Evolutionary conservation across 53 echinoderm and acorn worm species (phyloP).

Genomic region (Pentamera pediparva): DNA sequence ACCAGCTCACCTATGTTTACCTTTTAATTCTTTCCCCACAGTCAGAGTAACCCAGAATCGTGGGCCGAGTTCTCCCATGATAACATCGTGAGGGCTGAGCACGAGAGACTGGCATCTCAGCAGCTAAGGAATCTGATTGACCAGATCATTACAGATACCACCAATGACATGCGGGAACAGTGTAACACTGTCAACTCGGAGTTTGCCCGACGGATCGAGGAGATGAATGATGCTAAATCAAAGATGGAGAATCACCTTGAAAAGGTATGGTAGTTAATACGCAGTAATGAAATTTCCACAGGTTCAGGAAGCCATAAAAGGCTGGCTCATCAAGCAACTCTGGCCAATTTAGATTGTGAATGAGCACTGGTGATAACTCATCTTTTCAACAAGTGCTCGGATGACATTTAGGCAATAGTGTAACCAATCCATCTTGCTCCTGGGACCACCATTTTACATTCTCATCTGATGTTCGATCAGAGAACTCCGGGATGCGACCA

Average conservation of each 20-base stretch:
- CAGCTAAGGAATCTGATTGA: conserved; percentile 92
- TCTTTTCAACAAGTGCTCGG: too few species aligned
- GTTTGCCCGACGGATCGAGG: conserved; percentile 93
- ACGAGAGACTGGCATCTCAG: conserved; percentile 85
- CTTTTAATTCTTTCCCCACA: too few species aligned
- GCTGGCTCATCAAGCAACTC: too few species aligned
- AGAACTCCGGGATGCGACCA: too few species aligned
- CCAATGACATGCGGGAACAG: conserved; percentile 97
- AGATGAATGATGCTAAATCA: conserved; percentile 96
- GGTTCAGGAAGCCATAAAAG: too few species aligned
- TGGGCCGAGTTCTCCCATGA: conserved; percentile 99
- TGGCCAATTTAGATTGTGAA: too few species aligned
- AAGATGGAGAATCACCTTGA: conserved; percentile 90
- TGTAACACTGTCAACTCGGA: conserved; percentile 98
- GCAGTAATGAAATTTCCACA: too few species aligned
- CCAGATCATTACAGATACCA: conserved; percentile 91
- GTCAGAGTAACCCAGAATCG: conserved; percentile 79
- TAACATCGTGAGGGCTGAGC: conserved; percentile 95
- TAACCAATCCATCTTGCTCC: background rate
- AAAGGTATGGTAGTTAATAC: conserved; percentile 66
- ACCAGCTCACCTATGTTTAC: too few species aligned
- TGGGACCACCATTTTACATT: background rate
- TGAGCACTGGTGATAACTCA: too few species aligned
- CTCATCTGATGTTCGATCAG: too few species aligned
- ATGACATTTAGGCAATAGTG: too few species aligned